Conservation (phyloP, 2,113 vertebrate species). For the Pangasianodon hypophthalmus region DNA sequence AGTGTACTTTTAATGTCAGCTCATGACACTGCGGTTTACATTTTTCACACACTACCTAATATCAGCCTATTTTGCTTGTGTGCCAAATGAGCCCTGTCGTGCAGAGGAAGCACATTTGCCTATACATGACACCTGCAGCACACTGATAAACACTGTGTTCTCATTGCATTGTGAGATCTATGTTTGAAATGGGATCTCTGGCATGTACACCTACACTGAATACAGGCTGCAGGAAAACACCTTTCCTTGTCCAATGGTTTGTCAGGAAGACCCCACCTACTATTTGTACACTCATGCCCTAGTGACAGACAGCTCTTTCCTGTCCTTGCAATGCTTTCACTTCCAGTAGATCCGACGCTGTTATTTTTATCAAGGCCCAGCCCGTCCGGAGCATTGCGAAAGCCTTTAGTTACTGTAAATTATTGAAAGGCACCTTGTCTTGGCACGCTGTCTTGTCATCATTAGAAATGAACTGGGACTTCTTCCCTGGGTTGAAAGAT, state of each 20-base stretch:
- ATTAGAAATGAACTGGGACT: background rate
- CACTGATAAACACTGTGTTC: conserved; percentile 11
- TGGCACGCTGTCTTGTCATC: background rate
- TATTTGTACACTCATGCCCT: conserved; percentile 20
- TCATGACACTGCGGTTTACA: background rate
- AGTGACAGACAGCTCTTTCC: conserved; percentile 19
- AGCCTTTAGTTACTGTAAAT: conserved; percentile 61
- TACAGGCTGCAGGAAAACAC: conserved; percentile 4
- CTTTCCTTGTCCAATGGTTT: background rate
- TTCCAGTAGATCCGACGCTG: background rate
- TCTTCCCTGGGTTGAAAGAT: conserved; percentile 31
- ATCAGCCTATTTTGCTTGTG: background rate
- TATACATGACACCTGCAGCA: conserved; percentile 21
- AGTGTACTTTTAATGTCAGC: background rate
- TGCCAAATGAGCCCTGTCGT: conserved; percentile 1
- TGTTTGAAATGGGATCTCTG: background rate
- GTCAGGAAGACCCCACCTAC: conserved; percentile 33
- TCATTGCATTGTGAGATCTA: background rate
- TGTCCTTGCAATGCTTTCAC: conserved; percentile 19
- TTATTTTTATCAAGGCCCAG: conserved; percentile 39
- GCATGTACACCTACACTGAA: background rate
- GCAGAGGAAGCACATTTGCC: conserved; percentile 23
- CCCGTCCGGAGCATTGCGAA: conserved; percentile 5
- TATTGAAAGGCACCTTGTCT: conserved; percentile 47
- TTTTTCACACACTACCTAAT: background rate